Percentiles rank a stretch among this genome's conserved stretches.
These are phyloP conservation scores for Tachysurus vachellii DNA, from an alignment of 2,113 vertebrate species.

Conservation along the genomic window DNA sequence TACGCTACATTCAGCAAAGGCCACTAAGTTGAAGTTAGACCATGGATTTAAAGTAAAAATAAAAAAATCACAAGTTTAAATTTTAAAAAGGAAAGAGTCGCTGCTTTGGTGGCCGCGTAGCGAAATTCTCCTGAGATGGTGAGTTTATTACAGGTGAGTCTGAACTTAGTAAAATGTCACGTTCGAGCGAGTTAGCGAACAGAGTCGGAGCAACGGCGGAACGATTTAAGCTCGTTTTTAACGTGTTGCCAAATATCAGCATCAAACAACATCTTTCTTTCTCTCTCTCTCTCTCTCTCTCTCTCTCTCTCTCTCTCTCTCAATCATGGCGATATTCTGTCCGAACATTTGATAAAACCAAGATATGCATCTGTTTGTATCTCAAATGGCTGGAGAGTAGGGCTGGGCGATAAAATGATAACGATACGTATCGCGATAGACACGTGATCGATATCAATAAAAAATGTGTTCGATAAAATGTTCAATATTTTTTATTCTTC, in stretches of 20 bases:
- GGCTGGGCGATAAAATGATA: too few relatives aligned
- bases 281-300: neutral
- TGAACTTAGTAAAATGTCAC: constrained; percentile 27
- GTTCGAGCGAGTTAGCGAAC: constrained; percentile 32
- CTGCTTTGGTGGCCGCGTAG: neutral
- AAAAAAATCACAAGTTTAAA: neutral
- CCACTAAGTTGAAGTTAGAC: neutral
- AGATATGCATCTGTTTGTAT: neutral
- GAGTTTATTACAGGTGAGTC: constrained; percentile 31
- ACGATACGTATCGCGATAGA: too few relatives aligned
- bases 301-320: neutral
- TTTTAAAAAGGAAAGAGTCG: neutral
- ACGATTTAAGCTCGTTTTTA: constrained; percentile 17
- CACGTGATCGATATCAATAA: too few relatives aligned
- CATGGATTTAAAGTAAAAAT: constrained; percentile 1
- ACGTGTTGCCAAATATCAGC: constrained; percentile 27
- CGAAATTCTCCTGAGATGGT: neutral
- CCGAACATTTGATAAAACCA: neutral
- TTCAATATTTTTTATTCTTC: too few relatives aligned
- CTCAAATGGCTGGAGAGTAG: neutral
- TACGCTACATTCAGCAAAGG: neutral
- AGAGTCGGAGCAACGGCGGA: constrained; percentile 6
- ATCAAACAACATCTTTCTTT: constrained; percentile 22
- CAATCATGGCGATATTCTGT: neutral
- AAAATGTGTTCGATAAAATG: too few relatives aligned